Evolutionary conservation across 2,888 invertebrate species (phyloP), one percentile per base, ranked within the genome.

Genomic region (Pseudeuparius sepicola): DNA sequence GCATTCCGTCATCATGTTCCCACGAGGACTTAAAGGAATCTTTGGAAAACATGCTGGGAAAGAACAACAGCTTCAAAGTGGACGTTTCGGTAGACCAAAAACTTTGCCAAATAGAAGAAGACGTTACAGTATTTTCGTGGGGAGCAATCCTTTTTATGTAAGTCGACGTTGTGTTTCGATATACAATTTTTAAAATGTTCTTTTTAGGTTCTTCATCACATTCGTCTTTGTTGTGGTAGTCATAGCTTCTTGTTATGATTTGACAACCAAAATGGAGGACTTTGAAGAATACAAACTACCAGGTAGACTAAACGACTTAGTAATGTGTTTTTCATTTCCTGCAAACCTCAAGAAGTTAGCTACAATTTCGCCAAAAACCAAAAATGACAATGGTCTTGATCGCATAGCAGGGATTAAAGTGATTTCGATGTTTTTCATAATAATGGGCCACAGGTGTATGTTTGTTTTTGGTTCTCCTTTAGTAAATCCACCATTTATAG

Each of bases 1-100:
- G 75, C 47, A 62, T 73, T 4, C 75, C 75, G 10, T 67, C 68
- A 25, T 61, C 67, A 1, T 75, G 75, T 45, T 59, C 61, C 13
- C 60, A 67, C 2, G 49, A 55, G 3, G 67, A 72, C 6, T 64
- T 75, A 7, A 60, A 62, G 14, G 51, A 55, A 7, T 41, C 49
- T 15, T 9, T 34, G 20, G 12, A 20, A 6, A 28, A 11, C 18
- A 20, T 28, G 14, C 17, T 34, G 7, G 11, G 7, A n/a, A 12
- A 23, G 16, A 9, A 6, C 4, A 5, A 13, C 6, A 14, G 18
- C 9, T 40, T 41, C 14, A 36, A 40, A 20, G 26, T 46, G 9
- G 27, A 31, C 10, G 36, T 36, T 3, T 26, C 12, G 12, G 37
- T 44, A 3, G 33, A 43, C 13, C 27, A 34, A 15, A 28, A 24